phyloP scores from a whole-genome alignment of 92 coral and sea anemone species.

The Actinostola sp. region DNA sequence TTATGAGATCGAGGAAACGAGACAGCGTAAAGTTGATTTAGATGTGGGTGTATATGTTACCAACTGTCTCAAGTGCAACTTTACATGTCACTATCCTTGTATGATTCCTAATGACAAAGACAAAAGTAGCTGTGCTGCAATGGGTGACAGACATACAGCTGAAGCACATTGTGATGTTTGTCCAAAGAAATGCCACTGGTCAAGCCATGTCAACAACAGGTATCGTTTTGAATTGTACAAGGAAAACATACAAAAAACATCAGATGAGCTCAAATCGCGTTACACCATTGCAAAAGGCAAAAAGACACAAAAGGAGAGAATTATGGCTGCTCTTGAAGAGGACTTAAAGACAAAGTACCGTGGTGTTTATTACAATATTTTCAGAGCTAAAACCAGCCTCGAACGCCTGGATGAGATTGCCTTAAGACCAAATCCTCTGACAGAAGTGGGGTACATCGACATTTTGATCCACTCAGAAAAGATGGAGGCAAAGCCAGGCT shows the following conservation, averaged over 20 bases:
- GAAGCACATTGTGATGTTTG: slow-evolving; percentile 25
- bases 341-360: not conserved
- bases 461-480: slow-evolving; percentile 47
- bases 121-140: slow-evolving; percentile 20
- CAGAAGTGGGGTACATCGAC: slow-evolving; percentile 39
- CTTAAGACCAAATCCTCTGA: slow-evolving; percentile 47
- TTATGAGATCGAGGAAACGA: slow-evolving; percentile 4
- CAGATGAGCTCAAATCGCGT: slow-evolving; percentile 6
- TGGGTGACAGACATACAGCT: no score
- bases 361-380: not conserved
- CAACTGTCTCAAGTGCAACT: slow-evolving; percentile 42
- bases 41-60: slow-evolving; percentile 30
- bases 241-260: slow-evolving; percentile 14
- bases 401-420: slow-evolving; percentile 39
- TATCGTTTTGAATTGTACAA: slow-evolving; percentile 18
- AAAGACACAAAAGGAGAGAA: slow-evolving; percentile 1
- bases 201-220: slow-evolving; percentile 18
- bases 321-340: not conserved
- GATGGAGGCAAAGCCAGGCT: slow-evolving; percentile 33
- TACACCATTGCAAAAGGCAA: slow-evolving; percentile 5
- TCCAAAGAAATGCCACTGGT: slow-evolving; percentile 29
- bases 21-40: slow-evolving; percentile 8
- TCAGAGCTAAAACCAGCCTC: not conserved
- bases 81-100: slow-evolving; percentile 39
- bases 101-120: slow-evolving; percentile 8